Percentiles rank a stretch among this genome's conserved stretches.
Evolutionary conservation across 2,113 vertebrate genomes (phyloP).

Genomic region (Podarcis cretensis): DNA sequence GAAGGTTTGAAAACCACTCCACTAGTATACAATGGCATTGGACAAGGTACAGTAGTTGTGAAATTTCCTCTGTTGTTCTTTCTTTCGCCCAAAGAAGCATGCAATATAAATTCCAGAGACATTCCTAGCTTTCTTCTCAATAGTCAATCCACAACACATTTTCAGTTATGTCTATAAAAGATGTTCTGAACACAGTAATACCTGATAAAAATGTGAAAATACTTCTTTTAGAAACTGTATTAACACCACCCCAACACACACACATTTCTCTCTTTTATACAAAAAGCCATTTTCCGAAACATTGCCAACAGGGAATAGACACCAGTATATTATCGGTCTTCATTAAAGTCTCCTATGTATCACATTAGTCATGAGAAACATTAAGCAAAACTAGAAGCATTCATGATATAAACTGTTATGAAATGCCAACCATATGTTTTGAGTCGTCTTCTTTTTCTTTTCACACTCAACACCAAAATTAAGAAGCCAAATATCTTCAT

Average conservation of each 20-base stretch:
- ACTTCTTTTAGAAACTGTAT: constrained; percentile 4
- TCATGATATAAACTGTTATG: constrained; percentile 19
- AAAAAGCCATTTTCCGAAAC: background rate
- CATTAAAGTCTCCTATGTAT: background rate
- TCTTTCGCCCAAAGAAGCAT: background rate
- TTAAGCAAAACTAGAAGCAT: background rate
- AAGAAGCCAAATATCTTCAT: constrained; percentile 13
- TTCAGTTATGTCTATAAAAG: background rate
- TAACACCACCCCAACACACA: background rate
- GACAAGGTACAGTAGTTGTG: background rate
- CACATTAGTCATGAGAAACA: constrained; percentile 9
- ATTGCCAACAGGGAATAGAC: constrained; percentile 18
- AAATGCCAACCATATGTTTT: constrained; percentile 24
- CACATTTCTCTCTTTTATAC: background rate
- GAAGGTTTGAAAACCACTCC: background rate
- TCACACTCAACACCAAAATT: constrained; percentile 9
- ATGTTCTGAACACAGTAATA: background rate
- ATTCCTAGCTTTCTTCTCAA: background rate
- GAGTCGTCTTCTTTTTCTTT: background rate
- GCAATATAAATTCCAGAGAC: background rate
- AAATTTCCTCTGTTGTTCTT: background rate
- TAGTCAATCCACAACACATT: background rate
- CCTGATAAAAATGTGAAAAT: background rate
- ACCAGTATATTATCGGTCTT: background rate
- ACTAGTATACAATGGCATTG: background rate